phyloP scores from a whole-genome alignment of 2,888 invertebrate species.

The Noctua fimbriata region DNA sequence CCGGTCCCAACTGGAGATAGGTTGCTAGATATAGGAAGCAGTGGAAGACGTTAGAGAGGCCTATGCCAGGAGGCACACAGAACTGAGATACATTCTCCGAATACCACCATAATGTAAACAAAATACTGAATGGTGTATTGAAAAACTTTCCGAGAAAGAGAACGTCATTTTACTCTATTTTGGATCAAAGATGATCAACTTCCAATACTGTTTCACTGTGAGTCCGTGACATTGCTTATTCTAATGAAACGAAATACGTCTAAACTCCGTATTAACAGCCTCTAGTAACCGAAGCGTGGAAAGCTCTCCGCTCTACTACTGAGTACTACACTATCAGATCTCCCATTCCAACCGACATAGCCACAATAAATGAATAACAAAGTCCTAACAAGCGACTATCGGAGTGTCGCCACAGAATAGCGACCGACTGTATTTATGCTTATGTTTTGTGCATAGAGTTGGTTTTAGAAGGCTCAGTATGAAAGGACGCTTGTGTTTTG shows the following conservation, averaged over 20 bases:
- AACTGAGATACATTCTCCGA: too few species aligned
- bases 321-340: constrained; percentile 8
- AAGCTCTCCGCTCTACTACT: background rate
- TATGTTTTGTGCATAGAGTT: background rate
- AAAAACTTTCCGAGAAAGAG: background rate
- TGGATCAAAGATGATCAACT: background rate
- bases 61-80: too few species aligned
- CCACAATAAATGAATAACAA: constrained; percentile 42
- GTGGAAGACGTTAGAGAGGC: too few species aligned
- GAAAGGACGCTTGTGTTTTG: background rate
- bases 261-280: background rate
- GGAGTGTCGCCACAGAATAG: constrained; percentile 27
- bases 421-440: constrained; percentile 17
- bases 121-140: too few species aligned
- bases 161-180: background rate
- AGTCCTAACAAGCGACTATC: constrained; percentile 45
- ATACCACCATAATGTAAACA: too few species aligned
- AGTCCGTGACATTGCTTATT: background rate
- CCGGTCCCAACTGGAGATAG: too few species aligned
- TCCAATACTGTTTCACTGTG: background rate
- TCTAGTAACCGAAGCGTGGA: background rate
- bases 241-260: too few species aligned
- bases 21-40: too few species aligned
- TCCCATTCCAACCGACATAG: constrained; percentile 4
- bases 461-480: constrained; percentile 14